Conservation (phyloP, 2,113 vertebrate genomes). For the Lophochroa leadbeateri region DNA sequence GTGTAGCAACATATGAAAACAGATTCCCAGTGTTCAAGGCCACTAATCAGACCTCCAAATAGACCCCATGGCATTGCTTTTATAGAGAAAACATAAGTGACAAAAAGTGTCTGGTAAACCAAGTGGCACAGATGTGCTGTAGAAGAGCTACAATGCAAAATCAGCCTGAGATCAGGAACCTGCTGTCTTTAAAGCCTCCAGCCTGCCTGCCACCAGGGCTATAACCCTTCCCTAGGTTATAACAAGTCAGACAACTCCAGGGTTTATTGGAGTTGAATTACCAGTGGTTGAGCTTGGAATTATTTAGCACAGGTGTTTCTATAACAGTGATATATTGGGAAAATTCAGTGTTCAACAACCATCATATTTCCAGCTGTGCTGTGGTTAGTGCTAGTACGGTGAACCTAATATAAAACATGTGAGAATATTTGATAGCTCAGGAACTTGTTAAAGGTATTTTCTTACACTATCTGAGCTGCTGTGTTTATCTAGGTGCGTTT, state of each 20-base stretch:
- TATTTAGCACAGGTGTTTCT: constrained; percentile 67
- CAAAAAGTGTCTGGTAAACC: background rate
- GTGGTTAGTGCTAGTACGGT: constrained; percentile 40
- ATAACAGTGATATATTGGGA: constrained; percentile 61
- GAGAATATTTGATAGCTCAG: constrained; percentile 63
- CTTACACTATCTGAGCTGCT: constrained; percentile 53
- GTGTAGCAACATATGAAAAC: background rate
- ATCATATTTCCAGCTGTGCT: constrained; percentile 67
- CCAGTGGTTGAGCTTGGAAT: constrained; percentile 36
- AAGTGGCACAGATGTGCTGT: background rate
- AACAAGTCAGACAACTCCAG: constrained; percentile 30
- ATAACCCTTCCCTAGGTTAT: background rate
- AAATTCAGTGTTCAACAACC: constrained; percentile 57
- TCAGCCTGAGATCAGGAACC: background rate
- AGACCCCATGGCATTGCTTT: background rate
- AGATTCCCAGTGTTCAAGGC: background rate
- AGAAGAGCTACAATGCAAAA: background rate
- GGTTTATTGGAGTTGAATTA: constrained; percentile 43
- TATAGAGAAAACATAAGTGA: background rate
- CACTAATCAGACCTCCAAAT: background rate
- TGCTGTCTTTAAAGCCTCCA: background rate
- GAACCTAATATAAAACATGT: constrained; percentile 59
- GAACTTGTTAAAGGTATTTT: constrained; percentile 60
- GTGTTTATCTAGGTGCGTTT: constrained; percentile 39
- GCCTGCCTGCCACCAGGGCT: background rate